Percentiles rank a stretch among this genome's conserved stretches.
phyloP scores from a whole-genome alignment of 2,797 vertebrate genomes.

The Emys orbicularis region DNA sequence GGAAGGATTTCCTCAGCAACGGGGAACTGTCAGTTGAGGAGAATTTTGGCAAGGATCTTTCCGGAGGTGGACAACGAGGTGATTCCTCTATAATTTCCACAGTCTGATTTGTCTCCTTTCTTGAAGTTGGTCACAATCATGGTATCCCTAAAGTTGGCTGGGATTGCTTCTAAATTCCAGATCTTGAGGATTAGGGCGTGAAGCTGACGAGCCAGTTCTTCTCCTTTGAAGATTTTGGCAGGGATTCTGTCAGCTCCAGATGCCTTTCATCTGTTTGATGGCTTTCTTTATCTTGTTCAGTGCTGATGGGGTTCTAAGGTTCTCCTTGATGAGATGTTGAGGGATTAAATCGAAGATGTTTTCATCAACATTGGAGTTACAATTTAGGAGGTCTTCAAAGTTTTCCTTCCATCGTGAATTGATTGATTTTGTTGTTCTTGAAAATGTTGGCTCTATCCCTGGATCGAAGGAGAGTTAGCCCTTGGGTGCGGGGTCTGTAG shows the following conservation, averaged over 20 bases:
- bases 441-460: neutral
- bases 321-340: neutral
- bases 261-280: neutral
- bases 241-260: neutral
- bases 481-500: neutral
- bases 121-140: neutral
- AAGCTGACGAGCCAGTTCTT: neutral
- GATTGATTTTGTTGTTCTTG: neutral
- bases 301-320: neutral
- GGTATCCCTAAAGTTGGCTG: neutral
- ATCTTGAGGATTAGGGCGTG: neutral
- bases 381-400: neutral
- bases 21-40: neutral
- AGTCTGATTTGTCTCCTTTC: neutral
- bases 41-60: neutral
- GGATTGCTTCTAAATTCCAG: neutral
- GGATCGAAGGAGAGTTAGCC: neutral
- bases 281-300: neutral
- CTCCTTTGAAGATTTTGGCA: neutral
- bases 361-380: neutral
- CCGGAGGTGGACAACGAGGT: neutral
- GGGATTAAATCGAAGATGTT: neutral
- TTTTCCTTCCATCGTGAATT: neutral
- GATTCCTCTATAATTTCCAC: neutral
- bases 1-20: neutral